Evolutionary conservation across 2,797 vertebrate genomes (phyloP).

Genomic region (Tinamus major): DNA sequence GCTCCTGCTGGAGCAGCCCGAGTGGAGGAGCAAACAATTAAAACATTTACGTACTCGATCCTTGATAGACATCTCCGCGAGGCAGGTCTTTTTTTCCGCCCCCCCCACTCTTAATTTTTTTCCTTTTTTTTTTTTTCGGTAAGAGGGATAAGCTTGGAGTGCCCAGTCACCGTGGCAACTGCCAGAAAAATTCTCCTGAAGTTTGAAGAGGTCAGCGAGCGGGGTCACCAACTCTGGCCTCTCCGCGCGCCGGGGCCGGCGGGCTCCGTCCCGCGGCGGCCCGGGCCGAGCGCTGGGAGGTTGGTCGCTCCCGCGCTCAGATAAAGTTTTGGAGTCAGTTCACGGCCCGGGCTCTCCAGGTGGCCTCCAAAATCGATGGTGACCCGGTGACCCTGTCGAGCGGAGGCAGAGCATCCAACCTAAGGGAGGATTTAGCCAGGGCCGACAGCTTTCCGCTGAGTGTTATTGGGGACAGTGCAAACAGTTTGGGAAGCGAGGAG

Average conservation of each 20-base stretch:
- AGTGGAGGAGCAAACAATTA: conserved; percentile 43
- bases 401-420: conserved; percentile 85
- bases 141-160: conserved; percentile 96
- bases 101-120: neutral
- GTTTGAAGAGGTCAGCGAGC: conserved; percentile 98
- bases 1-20: neutral
- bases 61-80: conserved; percentile 60
- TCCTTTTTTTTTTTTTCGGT: conserved; percentile 76
- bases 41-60: conserved; percentile 28
- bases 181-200: conserved; percentile 99
- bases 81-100: conserved; percentile 70
- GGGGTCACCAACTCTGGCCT: conserved; percentile 89
- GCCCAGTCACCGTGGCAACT: conserved; percentile 98
- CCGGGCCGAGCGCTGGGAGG: conserved; percentile 87
- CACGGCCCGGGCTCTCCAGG: conserved; percentile 94
- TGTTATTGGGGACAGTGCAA: conserved; percentile 83
- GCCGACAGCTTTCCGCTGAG: conserved; percentile 87
- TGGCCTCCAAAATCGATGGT: conserved; percentile 97
- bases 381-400: conserved; percentile 91
- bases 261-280: conserved; percentile 80
- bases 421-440: conserved; percentile 87
- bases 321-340: conserved; percentile 99
- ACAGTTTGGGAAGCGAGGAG: conserved; percentile 81
- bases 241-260: conserved; percentile 82
- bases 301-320: conserved; percentile 89